Percentiles rank a stretch among this genome's conserved stretches.
Evolutionary conservation across 2,113 vertebrate genomes (phyloP).

Genomic region (Smithornis capensis): DNA sequence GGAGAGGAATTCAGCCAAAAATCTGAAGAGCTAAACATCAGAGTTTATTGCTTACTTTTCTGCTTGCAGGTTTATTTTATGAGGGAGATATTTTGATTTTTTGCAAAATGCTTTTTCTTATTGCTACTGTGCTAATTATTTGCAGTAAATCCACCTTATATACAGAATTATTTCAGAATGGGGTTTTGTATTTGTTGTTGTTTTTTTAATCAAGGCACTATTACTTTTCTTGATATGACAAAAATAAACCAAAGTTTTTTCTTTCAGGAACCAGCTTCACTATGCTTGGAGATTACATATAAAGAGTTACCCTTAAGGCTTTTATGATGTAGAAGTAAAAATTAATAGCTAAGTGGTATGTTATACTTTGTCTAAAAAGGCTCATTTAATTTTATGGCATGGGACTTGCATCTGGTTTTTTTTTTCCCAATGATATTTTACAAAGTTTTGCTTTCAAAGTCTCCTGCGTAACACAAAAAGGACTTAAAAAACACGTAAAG

Average conservation of each 20-base stretch:
- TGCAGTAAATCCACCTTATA: not conserved
- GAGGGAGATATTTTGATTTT: not conserved
- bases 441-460: constrained; percentile 69
- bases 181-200: not conserved
- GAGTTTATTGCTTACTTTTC: not conserved
- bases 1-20: not conserved
- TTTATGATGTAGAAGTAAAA: constrained; percentile 62
- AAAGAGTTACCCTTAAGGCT: constrained; percentile 33
- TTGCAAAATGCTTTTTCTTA: not conserved
- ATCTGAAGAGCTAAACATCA: not conserved
- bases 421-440: constrained; percentile 62
- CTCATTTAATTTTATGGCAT: constrained; percentile 65
- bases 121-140: not conserved
- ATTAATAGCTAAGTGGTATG: constrained; percentile 54
- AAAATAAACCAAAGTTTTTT: constrained; percentile 30
- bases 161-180: not conserved
- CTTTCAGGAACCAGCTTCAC: not conserved
- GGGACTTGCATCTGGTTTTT: constrained; percentile 61
- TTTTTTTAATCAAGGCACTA: not conserved
- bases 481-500: constrained; percentile 50
- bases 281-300: constrained; percentile 22
- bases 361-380: constrained; percentile 59
- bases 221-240: not conserved
- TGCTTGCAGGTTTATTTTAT: not conserved
- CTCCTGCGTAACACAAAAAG: constrained; percentile 35